phyloP scores from a whole-genome alignment of 2,888 invertebrate species.

The Bombylius major region DNA sequence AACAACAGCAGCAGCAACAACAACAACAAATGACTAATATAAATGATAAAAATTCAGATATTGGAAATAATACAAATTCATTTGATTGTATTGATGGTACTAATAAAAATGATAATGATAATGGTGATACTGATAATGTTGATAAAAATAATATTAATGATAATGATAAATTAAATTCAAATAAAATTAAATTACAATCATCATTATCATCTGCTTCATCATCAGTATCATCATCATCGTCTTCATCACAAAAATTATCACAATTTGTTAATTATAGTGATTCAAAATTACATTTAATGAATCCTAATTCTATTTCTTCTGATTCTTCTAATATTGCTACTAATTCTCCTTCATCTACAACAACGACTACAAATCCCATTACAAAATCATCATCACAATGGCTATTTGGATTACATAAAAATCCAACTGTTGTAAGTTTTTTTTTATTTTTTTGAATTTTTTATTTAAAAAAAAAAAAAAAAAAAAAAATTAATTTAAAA shows the following conservation, averaged over 20 bases:
- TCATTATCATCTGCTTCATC: neutral
- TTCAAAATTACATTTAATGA: neutral
- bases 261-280: neutral
- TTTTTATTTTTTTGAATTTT: neutral
- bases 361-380: neutral
- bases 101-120: neutral
- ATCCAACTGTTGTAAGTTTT: slow-evolving; percentile 29
- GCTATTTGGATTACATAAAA: slow-evolving; percentile 34
- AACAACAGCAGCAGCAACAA: too few relatives aligned
- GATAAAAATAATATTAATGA: neutral
- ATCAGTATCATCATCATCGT: neutral
- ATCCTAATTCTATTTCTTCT: neutral
- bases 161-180: neutral
- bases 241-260: neutral
- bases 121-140: neutral
- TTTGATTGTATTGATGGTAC: neutral
- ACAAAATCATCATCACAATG: slow-evolving; percentile 19
- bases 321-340: neutral
- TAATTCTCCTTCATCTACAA: neutral
- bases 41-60: neutral
- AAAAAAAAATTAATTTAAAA: neutral
- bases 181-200: neutral
- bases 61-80: neutral
- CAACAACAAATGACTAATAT: too few relatives aligned
- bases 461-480: neutral